Percentiles rank a stretch among this genome's conserved stretches.
phyloP scores from a whole-genome alignment of 2,888 invertebrate species.

The Athripsodes cinereus region DNA sequence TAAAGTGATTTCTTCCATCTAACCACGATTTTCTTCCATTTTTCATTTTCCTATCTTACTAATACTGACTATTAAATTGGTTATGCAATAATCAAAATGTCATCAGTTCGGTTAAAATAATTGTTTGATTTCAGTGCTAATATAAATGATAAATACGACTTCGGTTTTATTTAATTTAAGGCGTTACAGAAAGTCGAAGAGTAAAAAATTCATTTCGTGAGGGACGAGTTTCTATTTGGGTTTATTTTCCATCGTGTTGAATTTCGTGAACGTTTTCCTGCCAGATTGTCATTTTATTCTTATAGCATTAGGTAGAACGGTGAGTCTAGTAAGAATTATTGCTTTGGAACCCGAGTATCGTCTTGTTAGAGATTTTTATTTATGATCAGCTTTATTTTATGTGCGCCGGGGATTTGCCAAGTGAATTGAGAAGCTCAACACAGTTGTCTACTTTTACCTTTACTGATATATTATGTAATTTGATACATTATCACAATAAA shows the following conservation, averaged over 20 bases:
- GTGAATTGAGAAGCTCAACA: conserved; percentile 27
- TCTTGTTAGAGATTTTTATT: conserved; percentile 54
- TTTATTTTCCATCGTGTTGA: neutral
- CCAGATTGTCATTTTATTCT: conserved; percentile 20
- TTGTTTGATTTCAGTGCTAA: no score
- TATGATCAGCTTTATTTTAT: conserved; percentile 54
- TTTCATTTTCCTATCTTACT: no score
- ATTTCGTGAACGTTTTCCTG: neutral
- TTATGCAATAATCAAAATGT: no score
- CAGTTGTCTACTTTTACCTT: conserved; percentile 8
- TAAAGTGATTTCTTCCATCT: no score
- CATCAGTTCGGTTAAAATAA: no score
- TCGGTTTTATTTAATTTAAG: no score
- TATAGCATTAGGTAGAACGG: conserved; percentile 34
- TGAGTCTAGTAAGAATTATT: conserved; percentile 42
- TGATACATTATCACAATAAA: neutral
- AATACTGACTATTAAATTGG: no score
- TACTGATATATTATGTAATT: neutral
- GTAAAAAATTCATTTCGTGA: no score
- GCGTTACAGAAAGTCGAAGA: no score
- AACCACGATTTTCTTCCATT: no score
- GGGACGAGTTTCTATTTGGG: no score
- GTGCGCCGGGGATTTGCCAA: conserved; percentile 34
- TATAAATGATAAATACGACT: no score
- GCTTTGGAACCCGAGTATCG: conserved; percentile 46